These are phyloP conservation scores for Thaumatotibia leucotreta DNA, from an alignment of 1,140 invertebrate genomes.

Conservation along the genomic window DNA sequence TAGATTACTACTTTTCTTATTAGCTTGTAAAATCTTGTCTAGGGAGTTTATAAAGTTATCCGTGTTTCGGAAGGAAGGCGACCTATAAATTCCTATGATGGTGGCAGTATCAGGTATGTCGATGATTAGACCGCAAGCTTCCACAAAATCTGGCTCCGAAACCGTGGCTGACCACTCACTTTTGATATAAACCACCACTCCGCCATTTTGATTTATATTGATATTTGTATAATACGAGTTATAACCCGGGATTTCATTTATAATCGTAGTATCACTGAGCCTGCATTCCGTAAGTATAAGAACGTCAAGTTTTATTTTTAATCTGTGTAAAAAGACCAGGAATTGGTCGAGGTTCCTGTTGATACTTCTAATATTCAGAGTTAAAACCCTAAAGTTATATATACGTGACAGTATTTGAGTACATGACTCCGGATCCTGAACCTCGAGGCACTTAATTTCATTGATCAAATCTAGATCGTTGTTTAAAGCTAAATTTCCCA, in stretches of 20 bases:
- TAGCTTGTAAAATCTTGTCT: neutral
- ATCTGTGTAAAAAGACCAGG: neutral
- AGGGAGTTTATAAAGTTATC: neutral
- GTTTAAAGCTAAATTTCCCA: neutral
- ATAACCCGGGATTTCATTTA: conserved; percentile 5
- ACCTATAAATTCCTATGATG: conserved; percentile 11
- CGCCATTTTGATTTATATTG: conserved; percentile 17
- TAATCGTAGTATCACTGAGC: neutral
- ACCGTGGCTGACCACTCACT: neutral
- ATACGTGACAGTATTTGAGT: neutral
- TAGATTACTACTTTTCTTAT: neutral
- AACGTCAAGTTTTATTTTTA: neutral
- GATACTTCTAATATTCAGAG: conserved; percentile 8
- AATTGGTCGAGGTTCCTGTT: neutral
- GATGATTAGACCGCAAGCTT: conserved; percentile 16
- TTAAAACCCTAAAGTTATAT: neutral
- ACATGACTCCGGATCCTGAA: neutral
- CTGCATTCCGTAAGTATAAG: conserved; percentile 4
- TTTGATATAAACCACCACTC: conserved; percentile 18
- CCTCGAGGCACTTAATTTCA: neutral
- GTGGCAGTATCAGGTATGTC: conserved; percentile 8
- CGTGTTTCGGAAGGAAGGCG: neutral
- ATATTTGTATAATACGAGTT: conserved; percentile 9
- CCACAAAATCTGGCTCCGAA: conserved; percentile 5
- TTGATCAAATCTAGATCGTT: neutral